Base-by-base conservation (phyloP, 2,888 invertebrate species). In the Tetheella fluctuosa region DNA sequence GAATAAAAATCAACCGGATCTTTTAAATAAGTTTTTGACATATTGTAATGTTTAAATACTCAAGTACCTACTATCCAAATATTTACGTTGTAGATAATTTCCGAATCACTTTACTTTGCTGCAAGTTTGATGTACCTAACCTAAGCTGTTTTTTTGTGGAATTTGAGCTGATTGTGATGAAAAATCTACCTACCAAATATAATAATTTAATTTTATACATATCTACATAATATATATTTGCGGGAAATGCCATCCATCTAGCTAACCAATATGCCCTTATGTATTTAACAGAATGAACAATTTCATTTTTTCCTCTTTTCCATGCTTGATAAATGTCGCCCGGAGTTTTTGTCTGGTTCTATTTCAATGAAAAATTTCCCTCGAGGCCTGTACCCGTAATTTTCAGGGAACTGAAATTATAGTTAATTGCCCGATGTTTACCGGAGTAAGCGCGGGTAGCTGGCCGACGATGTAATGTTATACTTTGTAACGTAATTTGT, bases 331-430 rank as follows among this genome's bases (percentile, higher is more conserved):
- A 87, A 89, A 90, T 86, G 84, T 79, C 77, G 78, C 80, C 72
- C 71, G 69, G 74, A 79, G 76, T 82, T 83, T 86, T 81, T 80
- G 76, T 76, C 75, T 69, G 78, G 73, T 85, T 80, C 80, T 84
- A 84, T 88, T 89, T 84, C 85, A 86, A 86, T 89, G 88, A 89
- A 88, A 88, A 90, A 89, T 89, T 89, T 89, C 90, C 90, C 90
- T 64, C 58, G 89, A 76, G 90, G 76, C 81, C 68, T 63, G 70
- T 62, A 68, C 73, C 81, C 73, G 78, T 83, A 82, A 85, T 86
- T 85, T 82, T 75, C 75, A 78, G 73, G 68, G 71, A 74, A 79
- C 76, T 74, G 75, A 77, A 80, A 82, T 80, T 79, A 77, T 78
- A 73, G 68, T 74, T 82, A 85, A 84, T 81, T 83, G 79, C 80